phyloP scores from a whole-genome alignment of 2,797 vertebrate species.

The Macropodus opercularis region DNA sequence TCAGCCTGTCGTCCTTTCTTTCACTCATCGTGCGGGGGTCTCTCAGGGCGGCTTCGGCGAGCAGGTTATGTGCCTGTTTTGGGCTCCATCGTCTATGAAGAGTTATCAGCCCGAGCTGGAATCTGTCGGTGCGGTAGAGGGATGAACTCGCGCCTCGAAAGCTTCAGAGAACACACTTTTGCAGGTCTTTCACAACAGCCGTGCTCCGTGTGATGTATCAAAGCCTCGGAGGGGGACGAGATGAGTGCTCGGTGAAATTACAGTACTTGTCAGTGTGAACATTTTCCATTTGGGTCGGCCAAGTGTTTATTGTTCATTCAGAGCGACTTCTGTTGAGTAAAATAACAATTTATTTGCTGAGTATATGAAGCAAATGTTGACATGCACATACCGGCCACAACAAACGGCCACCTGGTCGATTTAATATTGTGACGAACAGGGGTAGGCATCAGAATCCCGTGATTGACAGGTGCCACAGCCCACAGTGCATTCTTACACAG shows the following conservation, averaged over 20 bases:
- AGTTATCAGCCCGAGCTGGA: conserved; percentile 43
- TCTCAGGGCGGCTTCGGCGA: conserved; percentile 29
- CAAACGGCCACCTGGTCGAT: too few relatives aligned
- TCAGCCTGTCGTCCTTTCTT: conserved; percentile 52
- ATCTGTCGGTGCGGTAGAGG: conserved; percentile 16
- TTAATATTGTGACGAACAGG: too few relatives aligned
- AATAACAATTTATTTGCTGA: conserved; percentile 17
- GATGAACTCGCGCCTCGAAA: conserved; percentile 41
- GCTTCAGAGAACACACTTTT: conserved; percentile 24
- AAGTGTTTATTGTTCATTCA: conserved; percentile 4
- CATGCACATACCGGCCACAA: neutral
- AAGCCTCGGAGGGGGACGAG: conserved; percentile 11
- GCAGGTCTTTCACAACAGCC: conserved; percentile 2
- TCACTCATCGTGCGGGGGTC: conserved; percentile 51
- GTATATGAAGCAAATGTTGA: conserved; percentile 15
- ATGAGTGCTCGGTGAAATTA: conserved; percentile 22
- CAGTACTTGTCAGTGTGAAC: conserved; percentile 27
- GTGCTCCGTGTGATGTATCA: conserved; percentile 30
- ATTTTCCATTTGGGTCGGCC: conserved; percentile 31
- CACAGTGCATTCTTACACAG: too few relatives aligned
- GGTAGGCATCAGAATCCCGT: too few relatives aligned
- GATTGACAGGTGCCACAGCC: too few relatives aligned
- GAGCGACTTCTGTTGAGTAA: conserved; percentile 1
- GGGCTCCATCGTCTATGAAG: conserved; percentile 39
- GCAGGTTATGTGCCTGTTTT: conserved; percentile 23